Evolutionary conservation across 2,797 vertebrate genomes (phyloP).

Genomic region (Hippocampus kuda): DNA sequence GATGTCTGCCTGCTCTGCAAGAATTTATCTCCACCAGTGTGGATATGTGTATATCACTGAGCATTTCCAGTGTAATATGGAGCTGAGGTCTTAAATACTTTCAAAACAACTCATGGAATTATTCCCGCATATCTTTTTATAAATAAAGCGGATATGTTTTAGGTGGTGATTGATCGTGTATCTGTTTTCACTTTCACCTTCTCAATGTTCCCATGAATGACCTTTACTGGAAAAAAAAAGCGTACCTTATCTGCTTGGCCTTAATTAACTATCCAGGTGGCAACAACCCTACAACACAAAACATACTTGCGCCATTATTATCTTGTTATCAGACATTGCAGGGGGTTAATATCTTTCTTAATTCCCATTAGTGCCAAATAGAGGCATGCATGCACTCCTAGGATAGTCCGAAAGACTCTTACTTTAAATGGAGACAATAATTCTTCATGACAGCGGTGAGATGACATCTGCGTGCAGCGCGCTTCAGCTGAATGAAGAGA

Average conservation of each 20-base stretch:
- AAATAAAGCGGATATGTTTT: not conserved
- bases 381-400: slow-evolving; percentile 12
- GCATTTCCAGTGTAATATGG: slow-evolving; percentile 19
- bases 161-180: slow-evolving; percentile 1
- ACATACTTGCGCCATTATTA: slow-evolving; percentile 44
- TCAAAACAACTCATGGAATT: slow-evolving; percentile 19
- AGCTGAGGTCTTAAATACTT: slow-evolving; percentile 14
- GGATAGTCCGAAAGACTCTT: slow-evolving; percentile 28
- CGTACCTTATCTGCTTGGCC: slow-evolving; percentile 36
- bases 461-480: slow-evolving; percentile 10
- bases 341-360: slow-evolving; percentile 33
- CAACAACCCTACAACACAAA: slow-evolving; percentile 43
- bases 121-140: slow-evolving; percentile 7
- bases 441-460: slow-evolving; percentile 7
- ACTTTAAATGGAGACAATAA: slow-evolving; percentile 8
- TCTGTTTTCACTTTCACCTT: slow-evolving; percentile 7
- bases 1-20: slow-evolving; percentile 32
- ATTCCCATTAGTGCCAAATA: slow-evolving; percentile 43
- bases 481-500: not conserved
- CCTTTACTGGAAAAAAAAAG: slow-evolving; percentile 24
- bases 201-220: slow-evolving; percentile 15
- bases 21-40: slow-evolving; percentile 47
- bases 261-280: slow-evolving; percentile 48
- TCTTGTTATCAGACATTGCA: slow-evolving; percentile 42
- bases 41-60: slow-evolving; percentile 28